phyloP scores from a whole-genome alignment of 2,888 invertebrate species.

The Heliconius ethilla region DNA sequence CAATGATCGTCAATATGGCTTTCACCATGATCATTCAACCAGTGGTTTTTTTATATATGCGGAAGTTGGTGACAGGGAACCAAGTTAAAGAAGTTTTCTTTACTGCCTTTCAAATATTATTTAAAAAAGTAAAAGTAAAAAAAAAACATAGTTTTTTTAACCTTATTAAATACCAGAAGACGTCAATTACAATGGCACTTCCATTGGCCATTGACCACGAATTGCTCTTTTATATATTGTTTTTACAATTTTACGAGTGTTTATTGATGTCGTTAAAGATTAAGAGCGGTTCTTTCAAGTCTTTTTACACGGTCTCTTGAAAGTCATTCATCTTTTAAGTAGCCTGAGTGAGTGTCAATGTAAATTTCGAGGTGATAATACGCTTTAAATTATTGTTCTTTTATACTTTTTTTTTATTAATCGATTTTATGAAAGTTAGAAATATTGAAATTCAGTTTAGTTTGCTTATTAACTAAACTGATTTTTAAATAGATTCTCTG shows the following conservation, averaged over 20 bases:
- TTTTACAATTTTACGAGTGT: conserved; percentile 19
- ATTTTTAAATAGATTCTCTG: not conserved
- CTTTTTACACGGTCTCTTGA: conserved; percentile 26
- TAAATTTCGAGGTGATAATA: conserved; percentile 10
- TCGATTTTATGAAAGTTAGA: not conserved
- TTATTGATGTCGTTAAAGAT: conserved; percentile 28
- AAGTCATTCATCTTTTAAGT: conserved; percentile 26
- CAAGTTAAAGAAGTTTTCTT: not conserved
- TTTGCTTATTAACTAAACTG: not conserved
- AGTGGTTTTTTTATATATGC: not conserved
- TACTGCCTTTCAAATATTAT: not conserved
- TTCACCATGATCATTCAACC: no score
- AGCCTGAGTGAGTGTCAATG: conserved; percentile 5
- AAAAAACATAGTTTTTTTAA: not conserved
- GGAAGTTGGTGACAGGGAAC: not conserved
- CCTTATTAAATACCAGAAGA: not conserved
- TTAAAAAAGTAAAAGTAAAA: not conserved
- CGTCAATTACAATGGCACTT: not conserved
- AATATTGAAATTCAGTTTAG: not conserved
- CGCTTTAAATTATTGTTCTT: not conserved
- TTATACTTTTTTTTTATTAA: not conserved
- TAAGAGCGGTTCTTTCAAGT: conserved; percentile 30
- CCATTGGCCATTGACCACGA: not conserved
- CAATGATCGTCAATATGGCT: no score
- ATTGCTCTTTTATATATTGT: conserved; percentile 13